Percentiles rank a stretch among this genome's conserved stretches.
Conservation (phyloP, 2,113 vertebrate genomes). For the Formicarius rufipectus region DNA sequence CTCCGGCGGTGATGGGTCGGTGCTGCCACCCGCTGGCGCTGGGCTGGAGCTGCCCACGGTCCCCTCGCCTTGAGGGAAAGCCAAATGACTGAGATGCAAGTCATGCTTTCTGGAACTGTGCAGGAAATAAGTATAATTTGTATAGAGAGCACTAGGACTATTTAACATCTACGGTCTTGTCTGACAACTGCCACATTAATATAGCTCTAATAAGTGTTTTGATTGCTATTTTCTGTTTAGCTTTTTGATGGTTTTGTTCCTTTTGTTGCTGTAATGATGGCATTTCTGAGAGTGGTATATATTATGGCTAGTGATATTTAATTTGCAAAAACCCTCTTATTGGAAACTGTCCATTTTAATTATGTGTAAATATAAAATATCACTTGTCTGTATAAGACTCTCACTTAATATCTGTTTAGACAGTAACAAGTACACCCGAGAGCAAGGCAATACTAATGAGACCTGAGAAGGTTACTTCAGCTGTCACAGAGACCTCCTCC, state of each 20-base stretch:
- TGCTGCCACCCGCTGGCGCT: constrained; percentile 46
- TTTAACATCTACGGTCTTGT: rapidly evolving
- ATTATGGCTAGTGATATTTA: not conserved
- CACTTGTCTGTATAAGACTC: not conserved
- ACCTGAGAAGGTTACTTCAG: not conserved
- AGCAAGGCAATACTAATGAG: not conserved
- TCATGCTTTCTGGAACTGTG: not conserved
- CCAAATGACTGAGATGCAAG: rapidly evolving
- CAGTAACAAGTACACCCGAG: not conserved
- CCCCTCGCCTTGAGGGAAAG: rapidly evolving
- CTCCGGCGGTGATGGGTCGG: not conserved
- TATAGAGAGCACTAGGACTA: not conserved
- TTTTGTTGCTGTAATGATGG: not conserved
- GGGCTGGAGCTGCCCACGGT: not conserved
- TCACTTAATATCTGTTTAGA: not conserved
- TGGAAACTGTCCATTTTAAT: not conserved
- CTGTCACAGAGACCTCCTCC: not conserved
- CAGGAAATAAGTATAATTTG: not conserved
- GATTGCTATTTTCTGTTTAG: not conserved
- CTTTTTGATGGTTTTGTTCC: not conserved
- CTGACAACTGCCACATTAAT: not conserved
- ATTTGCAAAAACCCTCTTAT: not conserved
- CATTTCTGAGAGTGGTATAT: not conserved
- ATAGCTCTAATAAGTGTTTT: not conserved
- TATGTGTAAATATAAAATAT: not conserved